A percentile compares a stretch with the other conserved stretches of the same genome.
Evolutionary conservation across 2,888 invertebrate genomes (phyloP).

Genomic region (Noctua janthe): DNA sequence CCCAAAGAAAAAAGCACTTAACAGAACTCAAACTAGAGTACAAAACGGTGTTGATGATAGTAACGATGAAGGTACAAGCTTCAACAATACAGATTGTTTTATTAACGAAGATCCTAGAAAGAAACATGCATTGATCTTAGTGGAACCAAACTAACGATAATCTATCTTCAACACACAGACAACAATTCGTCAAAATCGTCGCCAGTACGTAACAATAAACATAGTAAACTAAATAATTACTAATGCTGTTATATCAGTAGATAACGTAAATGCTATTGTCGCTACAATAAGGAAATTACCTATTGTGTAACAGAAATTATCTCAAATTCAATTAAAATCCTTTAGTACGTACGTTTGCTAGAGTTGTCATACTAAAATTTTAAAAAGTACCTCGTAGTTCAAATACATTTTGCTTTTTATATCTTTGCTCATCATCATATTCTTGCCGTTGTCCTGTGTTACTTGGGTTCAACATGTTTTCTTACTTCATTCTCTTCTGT

Average conservation of each 20-base stretch:
- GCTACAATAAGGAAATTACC: slow-evolving; percentile 51
- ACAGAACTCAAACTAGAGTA: too few relatives aligned
- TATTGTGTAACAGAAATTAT: slow-evolving; percentile 26
- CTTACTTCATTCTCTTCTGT: too few relatives aligned
- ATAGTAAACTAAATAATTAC: slow-evolving; percentile 14
- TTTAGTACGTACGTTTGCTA: not conserved
- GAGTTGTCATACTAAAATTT: not conserved
- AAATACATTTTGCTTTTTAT: too few relatives aligned
- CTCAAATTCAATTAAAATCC: slow-evolving; percentile 27
- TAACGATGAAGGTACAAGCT: not conserved
- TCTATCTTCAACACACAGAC: not conserved
- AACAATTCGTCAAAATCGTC: not conserved
- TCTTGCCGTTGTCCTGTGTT: too few relatives aligned
- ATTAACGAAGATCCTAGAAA: not conserved
- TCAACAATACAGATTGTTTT: not conserved
- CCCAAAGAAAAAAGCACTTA: not conserved
- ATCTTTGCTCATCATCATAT: too few relatives aligned
- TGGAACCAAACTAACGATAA: not conserved
- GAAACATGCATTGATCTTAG: not conserved
- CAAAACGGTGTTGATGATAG: not conserved
- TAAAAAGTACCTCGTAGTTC: too few relatives aligned
- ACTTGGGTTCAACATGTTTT: too few relatives aligned
- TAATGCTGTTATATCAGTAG: slow-evolving; percentile 9
- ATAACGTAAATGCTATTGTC: slow-evolving; percentile 31
- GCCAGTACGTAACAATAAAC: slow-evolving; percentile 6